phyloP scores from a whole-genome alignment of 2,797 vertebrate species.

The Valencia hispanica region DNA sequence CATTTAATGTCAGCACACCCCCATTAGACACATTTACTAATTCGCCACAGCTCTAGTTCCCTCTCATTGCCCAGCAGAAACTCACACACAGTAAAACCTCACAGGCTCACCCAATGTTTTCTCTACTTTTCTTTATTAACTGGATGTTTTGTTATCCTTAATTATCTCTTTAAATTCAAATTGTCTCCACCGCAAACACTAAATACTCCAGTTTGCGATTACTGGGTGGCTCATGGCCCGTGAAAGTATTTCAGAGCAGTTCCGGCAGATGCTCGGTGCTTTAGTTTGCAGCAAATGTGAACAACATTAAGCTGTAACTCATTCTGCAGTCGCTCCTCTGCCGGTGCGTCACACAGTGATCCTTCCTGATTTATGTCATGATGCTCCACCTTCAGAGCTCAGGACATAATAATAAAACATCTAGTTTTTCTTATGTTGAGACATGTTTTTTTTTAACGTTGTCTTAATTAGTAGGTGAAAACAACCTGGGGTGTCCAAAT shows the following conservation, averaged over 20 bases:
- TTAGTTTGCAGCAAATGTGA: constrained; percentile 53
- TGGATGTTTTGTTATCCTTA: constrained; percentile 65
- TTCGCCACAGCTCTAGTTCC: constrained; percentile 61
- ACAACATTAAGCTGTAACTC: constrained; percentile 46
- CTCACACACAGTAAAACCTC: constrained; percentile 49
- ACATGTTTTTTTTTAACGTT: too few species aligned
- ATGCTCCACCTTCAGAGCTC: rapidly evolving
- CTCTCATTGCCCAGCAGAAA: constrained; percentile 47
- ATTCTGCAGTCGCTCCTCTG: constrained; percentile 17
- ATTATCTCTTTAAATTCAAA: constrained; percentile 71
- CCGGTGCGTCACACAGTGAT: constrained; percentile 16
- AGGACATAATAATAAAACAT: neutral
- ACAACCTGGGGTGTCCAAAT: neutral
- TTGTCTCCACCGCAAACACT: constrained; percentile 68
- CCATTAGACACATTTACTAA: constrained; percentile 54
- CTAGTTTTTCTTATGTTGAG: neutral
- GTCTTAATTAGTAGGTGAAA: neutral
- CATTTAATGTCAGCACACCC: constrained; percentile 64
- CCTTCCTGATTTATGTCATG: constrained; percentile 3
- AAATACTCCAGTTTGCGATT: constrained; percentile 67
- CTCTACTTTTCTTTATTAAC: constrained; percentile 41
- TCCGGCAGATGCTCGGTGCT: constrained; percentile 59
- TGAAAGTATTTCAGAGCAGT: constrained; percentile 62
- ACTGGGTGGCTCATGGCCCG: constrained; percentile 60
- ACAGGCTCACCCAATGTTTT: constrained; percentile 39